Conservation (phyloP, 35 echinoderm and acorn worm genomes). For the Apostichopus californicus region DNA sequence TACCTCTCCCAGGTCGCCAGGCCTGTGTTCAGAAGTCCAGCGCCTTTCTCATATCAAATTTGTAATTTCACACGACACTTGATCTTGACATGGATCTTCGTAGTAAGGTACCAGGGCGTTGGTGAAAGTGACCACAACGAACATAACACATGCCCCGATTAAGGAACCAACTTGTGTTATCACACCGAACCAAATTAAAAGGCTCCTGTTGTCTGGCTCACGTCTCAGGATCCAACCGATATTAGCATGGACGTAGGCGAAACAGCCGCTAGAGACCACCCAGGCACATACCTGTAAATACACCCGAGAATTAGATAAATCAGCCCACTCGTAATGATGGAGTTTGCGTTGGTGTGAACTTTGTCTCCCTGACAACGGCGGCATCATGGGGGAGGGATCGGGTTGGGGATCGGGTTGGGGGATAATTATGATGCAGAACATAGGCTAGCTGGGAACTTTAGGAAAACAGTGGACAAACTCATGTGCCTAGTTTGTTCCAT, state of each 20-base stretch:
- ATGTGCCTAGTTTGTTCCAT: no score
- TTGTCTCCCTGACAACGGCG: no score
- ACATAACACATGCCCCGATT: slow-evolving; percentile 82
- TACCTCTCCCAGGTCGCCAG: no score
- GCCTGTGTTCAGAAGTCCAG: no score
- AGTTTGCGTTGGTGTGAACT: no score
- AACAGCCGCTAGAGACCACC: slow-evolving; percentile 63
- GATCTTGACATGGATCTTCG: slow-evolving; percentile 61
- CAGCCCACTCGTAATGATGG: not conserved
- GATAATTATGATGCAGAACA: no score
- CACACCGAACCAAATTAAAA: slow-evolving; percentile 85
- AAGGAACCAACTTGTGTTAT: slow-evolving; percentile 82
- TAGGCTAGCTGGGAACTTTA: no score
- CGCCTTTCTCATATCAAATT: not conserved
- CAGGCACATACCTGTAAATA: slow-evolving; percentile 67
- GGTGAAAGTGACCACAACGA: slow-evolving; percentile 70
- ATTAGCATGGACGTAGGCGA: slow-evolving; percentile 77
- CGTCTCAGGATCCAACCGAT: slow-evolving; percentile 86
- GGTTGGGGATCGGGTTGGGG: no score
- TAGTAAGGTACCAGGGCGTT: slow-evolving; percentile 67
- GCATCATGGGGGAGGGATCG: no score
- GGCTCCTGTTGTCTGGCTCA: slow-evolving; percentile 58
- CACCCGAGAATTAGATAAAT: not conserved
- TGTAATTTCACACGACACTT: not conserved
- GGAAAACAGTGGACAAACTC: no score